Evolutionary conservation across 2,113 vertebrate genomes (phyloP), one percentile per base, ranked within the genome.

Genomic region (Stigmatopora argus): DNA sequence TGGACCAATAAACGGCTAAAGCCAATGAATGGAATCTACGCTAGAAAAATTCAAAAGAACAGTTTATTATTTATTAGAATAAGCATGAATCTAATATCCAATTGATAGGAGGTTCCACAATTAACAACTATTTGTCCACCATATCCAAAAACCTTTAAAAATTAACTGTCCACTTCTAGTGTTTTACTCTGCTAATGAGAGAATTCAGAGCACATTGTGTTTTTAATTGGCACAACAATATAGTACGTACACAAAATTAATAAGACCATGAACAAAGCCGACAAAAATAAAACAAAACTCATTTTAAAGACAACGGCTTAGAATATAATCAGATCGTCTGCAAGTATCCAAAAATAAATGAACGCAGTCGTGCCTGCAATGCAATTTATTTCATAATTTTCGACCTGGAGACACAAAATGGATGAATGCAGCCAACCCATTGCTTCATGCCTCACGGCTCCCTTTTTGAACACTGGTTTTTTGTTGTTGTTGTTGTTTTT

Each of bases 221-320:
- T 87, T 88, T 85, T 83, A 89, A 87, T 88, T 82, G 71, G 80
- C 84, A 78, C 66, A 66, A 66, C 78, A 74, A 65, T 15, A 31
- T 61, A 63, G 55, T 66, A 2, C 7, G 47, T 38, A 52, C 21
- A 52, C 12, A 21, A 82, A 64, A 85, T 70, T 56, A 75, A 53
- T 26, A 61, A 6, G 52, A 65, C 71, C 79, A 66, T 55, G 52
- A 66, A 65, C 21, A 18, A 46, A 74, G 73, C 70, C 66, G 64
- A 78, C 75, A 74, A 77, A 78, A 68, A 77, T 64, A 65, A 52
- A 45, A 15, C 45, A 74, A 7, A 60, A 60, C 38, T 6, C 1
- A 1, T 13, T 18, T 26, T 59, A 57, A 73, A 72, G 35, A 10
- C 49, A 60, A 71, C 48, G 11, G 44, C 44, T 34, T 31, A 44